These are phyloP conservation scores for Pogoniulus pusillus DNA, from an alignment of 2,797 vertebrate genomes.

Conservation along the genomic window DNA sequence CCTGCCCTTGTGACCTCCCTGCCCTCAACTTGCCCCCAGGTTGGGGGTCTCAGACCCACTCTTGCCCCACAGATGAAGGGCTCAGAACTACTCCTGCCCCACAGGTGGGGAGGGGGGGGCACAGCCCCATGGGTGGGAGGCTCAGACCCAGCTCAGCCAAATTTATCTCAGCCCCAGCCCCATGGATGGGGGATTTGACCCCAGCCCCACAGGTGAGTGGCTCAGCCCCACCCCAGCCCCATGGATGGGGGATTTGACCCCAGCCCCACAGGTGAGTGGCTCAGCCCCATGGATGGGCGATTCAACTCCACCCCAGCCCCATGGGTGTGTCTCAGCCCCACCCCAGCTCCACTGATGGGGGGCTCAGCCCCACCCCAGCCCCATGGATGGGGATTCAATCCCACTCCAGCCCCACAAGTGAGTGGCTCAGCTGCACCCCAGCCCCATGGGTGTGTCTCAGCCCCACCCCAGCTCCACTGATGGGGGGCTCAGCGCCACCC, in stretches of 20 bases:
- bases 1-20: not conserved
- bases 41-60: not conserved
- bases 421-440: not conserved
- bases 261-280: not conserved
- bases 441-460: not conserved
- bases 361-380: not conserved
- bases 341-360: not conserved
- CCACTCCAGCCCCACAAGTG: not conserved
- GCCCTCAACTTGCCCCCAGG: not conserved
- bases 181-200: not conserved
- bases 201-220: not conserved
- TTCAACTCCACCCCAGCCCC: not conserved
- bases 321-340: no score
- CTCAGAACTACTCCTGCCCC: not conserved
- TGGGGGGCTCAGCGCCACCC: not conserved
- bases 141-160: not conserved
- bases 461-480: not conserved
- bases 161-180: not conserved
- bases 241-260: not conserved
- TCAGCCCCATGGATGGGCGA: not conserved
- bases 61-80: not conserved
- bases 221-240: not conserved
- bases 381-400: not conserved
- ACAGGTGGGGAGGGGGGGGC: not conserved
- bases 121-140: not conserved